phyloP scores from a whole-genome alignment of 2,888 invertebrate species.

The Drosophila fulvimacula region DNA sequence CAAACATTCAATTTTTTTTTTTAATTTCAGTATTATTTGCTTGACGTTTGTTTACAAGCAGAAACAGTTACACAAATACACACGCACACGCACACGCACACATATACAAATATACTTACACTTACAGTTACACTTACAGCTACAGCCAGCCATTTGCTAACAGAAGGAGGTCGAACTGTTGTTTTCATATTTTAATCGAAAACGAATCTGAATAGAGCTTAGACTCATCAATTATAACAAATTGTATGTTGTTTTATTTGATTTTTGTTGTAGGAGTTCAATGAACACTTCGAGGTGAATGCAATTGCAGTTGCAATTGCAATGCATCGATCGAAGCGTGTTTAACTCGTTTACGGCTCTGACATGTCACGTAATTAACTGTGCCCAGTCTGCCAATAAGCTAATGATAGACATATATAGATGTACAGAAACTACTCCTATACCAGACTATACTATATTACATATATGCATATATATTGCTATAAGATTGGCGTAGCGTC shows the following conservation, averaged over 20 bases:
- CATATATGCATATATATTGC: neutral
- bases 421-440: slow-evolving; percentile 18
- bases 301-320: slow-evolving; percentile 54
- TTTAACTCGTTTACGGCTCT: slow-evolving; percentile 66
- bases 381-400: slow-evolving; percentile 38
- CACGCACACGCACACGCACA: neutral
- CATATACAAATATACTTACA: slow-evolving; percentile 13
- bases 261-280: slow-evolving; percentile 57
- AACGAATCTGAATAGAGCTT: slow-evolving; percentile 34
- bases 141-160: no score
- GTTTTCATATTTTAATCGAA: slow-evolving; percentile 28
- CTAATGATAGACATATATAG: slow-evolving; percentile 39
- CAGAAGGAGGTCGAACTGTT: slow-evolving; percentile 1
- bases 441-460: neutral
- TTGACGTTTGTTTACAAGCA: slow-evolving; percentile 61
- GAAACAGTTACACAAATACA: slow-evolving; percentile 67
- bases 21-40: slow-evolving; percentile 63
- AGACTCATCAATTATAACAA: slow-evolving; percentile 42
- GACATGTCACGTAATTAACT: slow-evolving; percentile 76
- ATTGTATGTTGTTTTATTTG: slow-evolving; percentile 20
- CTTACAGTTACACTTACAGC: slow-evolving; percentile 12
- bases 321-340: slow-evolving; percentile 58
- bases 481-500: slow-evolving; percentile 1
- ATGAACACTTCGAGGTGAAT: slow-evolving; percentile 78
- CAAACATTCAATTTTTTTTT: slow-evolving; percentile 53